Base-by-base conservation (phyloP, 2,113 vertebrate genomes). In the Mobula birostris region DNA sequence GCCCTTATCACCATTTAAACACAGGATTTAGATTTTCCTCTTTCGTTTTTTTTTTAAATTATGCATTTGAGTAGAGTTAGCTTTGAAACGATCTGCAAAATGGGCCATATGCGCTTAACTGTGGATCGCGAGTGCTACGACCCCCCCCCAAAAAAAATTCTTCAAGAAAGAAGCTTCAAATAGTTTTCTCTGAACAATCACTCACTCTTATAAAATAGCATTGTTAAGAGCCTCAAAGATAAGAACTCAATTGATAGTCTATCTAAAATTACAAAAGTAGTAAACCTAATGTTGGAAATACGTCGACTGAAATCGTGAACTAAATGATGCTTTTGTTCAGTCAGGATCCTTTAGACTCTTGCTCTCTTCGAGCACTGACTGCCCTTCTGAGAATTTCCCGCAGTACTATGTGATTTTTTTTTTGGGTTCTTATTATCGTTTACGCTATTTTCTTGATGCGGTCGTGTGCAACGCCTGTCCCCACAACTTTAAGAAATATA, bases 41-140 rank as follows among this genome's bases (percentile, higher is more conserved):
- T 40, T 17, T 88, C 29, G 14, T 19, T 88, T 27, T 32, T 92
- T 48, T 72, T 92, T 48, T 36, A 36, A 48, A 48, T 48, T 24
- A 72, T 63, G 21, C 66, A 72, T 12, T 80, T 68, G 19, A 72
- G 61, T 19, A 63, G 19, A 27, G 9, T 48, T 61, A 19, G 32
- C 32, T 72, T 93, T 93, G 36, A 72, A 93, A 66, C 82, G 17
- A 90, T 58, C 87, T 11, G 27, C 12, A 32, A 90, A 93, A 93
- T 63, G 36, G 88, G 88, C 66, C 7, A 21, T 40, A 63, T 36
- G 29, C 15, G 15, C n/a, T 32, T 90, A 93, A 93, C 66, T 93
- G 66, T 48, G 66, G 15, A 70, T 19, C 68, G 83, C 24, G 8
- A 91, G 68, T 9, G 24, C 29, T 2, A 0, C 74, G 8, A 29